Evolutionary conservation across 2,797 vertebrate species (phyloP), one percentile per base, ranked within the genome.

Genomic region (Danio aesculapii): DNA sequence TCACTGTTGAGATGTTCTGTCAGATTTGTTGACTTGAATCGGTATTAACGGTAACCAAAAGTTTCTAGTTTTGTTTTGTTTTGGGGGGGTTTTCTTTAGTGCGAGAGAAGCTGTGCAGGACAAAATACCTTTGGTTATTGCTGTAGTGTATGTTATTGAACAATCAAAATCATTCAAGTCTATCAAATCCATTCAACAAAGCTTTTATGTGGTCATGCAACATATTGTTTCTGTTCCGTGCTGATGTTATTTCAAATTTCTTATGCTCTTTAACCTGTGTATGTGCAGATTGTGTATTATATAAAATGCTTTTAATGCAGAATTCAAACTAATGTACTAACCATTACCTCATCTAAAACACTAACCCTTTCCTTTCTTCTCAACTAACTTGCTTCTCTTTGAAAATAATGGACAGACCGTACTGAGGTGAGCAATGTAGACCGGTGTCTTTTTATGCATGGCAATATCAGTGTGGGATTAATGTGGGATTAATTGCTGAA

Each of bases 361-460:
- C 88, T 92, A 91, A 91, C 83, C 13, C 81, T 82, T 81, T 68
- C 53, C 62, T 85, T 83, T 81, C 79, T 19, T 77, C 19, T 74
- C 39, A 69, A 78, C 70, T 88, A 75, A 84, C 19, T 84, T 88
- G 90, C 95, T 89, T 97, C 90, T 92, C 91, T 86, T 89, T 92
- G 88, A 93, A 94, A 93, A 94, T 95, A 93, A 95, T 91, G 97
- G 97, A 98, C 95, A 99, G 98, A 93, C 96, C 89, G 90, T 97
- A 91, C 93, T 96, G 90, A 99, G 98, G 98, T 99, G 96, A 99
- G 97, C 93, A 71, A 83, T 81, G 69, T 30, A 3, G 71, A 77
- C 84, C 63, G 58, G 84, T 75, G 50, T 55, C 50, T 72, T 46
- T 70, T 63, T 30, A 57, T 81, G 86, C 84, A 85, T 85, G 85